Conservation (phyloP, 1,140 invertebrate species). For the Fragariocoptes setiger region DNA sequence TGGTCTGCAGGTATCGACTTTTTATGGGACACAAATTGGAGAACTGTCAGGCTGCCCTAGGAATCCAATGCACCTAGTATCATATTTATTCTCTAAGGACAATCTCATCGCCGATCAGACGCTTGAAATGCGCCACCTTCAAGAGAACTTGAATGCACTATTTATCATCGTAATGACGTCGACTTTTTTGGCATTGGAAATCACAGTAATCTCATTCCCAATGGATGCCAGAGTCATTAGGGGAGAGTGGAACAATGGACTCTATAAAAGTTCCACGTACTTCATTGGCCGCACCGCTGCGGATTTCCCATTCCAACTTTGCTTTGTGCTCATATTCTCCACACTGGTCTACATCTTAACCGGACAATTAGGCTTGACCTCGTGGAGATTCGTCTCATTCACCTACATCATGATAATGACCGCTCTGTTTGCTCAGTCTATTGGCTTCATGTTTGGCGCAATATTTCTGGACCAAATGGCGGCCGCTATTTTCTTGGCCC, state of each 20-base stretch:
- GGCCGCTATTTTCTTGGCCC: slow-evolving; percentile 57
- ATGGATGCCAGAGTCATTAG: slow-evolving; percentile 27
- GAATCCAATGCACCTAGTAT: neutral
- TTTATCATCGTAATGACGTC: neutral
- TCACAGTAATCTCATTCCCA: slow-evolving; percentile 74
- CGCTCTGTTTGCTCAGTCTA: slow-evolving; percentile 58
- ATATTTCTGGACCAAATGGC: slow-evolving; percentile 4
- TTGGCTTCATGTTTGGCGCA: slow-evolving; percentile 67
- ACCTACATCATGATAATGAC: slow-evolving; percentile 52
- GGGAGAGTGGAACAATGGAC: slow-evolving; percentile 78
- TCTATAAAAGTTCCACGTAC: slow-evolving; percentile 83
- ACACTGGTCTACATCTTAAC: slow-evolving; percentile 82
- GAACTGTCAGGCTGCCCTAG: neutral
- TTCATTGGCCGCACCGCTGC: slow-evolving; percentile 78
- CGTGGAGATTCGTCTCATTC: slow-evolving; percentile 44
- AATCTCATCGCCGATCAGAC: neutral
- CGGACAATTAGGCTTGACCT: slow-evolving; percentile 38
- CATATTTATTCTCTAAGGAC: neutral
- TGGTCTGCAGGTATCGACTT: neutral
- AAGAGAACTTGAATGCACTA: neutral
- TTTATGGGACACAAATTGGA: neutral
- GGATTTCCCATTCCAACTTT: slow-evolving; percentile 69
- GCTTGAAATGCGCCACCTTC: neutral
- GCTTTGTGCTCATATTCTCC: slow-evolving; percentile 60
- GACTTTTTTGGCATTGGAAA: neutral